These are phyloP conservation scores for Sphaeramia orbicularis DNA, from an alignment of 2,797 vertebrate genomes.

Conservation along the genomic window DNA sequence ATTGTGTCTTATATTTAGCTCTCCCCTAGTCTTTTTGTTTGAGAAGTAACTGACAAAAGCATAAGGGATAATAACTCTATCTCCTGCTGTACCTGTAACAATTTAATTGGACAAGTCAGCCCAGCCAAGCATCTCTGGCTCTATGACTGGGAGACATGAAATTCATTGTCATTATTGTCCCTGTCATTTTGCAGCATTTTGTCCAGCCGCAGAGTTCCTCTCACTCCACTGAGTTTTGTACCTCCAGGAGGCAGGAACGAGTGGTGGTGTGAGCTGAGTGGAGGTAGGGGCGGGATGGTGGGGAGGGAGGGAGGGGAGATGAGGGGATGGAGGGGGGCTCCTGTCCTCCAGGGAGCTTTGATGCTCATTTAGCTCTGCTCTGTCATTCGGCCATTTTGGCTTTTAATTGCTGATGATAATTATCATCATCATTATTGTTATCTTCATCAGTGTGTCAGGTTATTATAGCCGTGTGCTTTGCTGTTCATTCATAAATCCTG, in stretches of 20 bases:
- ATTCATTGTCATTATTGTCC: constrained; percentile 99
- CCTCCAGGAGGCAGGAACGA: constrained; percentile 93
- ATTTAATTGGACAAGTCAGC: constrained; percentile 98
- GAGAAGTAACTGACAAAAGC: constrained; percentile 86
- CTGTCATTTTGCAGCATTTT: constrained; percentile 99
- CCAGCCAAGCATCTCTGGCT: constrained; percentile 94
- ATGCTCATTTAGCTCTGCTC: constrained; percentile 93
- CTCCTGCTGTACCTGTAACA: constrained; percentile 96
- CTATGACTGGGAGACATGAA: constrained; percentile 97
- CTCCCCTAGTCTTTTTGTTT: constrained; percentile 65
- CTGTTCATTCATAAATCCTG: constrained; percentile 78
- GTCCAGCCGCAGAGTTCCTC: constrained; percentile 93
- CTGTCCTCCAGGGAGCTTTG: constrained; percentile 90
- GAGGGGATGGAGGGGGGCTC: not conserved
- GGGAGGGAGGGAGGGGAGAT: not conserved
- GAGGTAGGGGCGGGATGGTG: constrained; percentile 51
- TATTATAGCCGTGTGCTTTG: constrained; percentile 62
- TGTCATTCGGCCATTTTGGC: constrained; percentile 86
- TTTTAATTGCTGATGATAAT: constrained; percentile 87
- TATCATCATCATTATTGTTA: constrained; percentile 80
- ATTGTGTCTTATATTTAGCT: constrained; percentile 40
- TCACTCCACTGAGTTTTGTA: constrained; percentile 96
- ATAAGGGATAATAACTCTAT: constrained; percentile 82
- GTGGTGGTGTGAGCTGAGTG: constrained; percentile 66
- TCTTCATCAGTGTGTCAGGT: constrained; percentile 74